Conservation (phyloP, 2,113 vertebrate species). For the Australoheros scitulus region DNA sequence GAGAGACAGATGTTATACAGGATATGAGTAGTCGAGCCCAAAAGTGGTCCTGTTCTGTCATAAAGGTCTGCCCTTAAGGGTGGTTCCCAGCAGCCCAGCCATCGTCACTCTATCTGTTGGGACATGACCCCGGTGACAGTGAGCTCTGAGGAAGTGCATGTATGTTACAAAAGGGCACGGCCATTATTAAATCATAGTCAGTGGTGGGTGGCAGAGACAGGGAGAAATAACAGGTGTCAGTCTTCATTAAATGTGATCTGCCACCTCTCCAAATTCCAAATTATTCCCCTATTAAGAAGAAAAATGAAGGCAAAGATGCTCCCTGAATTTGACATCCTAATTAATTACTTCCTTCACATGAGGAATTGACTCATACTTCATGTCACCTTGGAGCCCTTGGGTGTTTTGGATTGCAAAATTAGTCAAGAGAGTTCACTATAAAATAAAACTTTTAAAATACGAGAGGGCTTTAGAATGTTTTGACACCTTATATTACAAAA, state of each 20-base stretch:
- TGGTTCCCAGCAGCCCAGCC: constrained; percentile 32
- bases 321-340: constrained; percentile 76
- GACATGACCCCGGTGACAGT: constrained; percentile 50
- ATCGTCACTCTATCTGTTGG: constrained; percentile 24
- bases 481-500: neutral
- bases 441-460: constrained; percentile 42
- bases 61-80: constrained; percentile 49
- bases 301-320: constrained; percentile 74
- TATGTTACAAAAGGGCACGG: constrained; percentile 57
- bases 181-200: constrained; percentile 54
- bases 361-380: constrained; percentile 71
- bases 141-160: constrained; percentile 25
- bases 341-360: constrained; percentile 77
- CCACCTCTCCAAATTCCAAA: constrained; percentile 75
- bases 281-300: constrained; percentile 79
- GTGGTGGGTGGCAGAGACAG: constrained; percentile 47
- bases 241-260: constrained; percentile 79
- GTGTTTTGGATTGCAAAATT: constrained; percentile 55
- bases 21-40: constrained; percentile 53
- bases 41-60: constrained; percentile 45
- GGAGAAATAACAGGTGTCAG: constrained; percentile 75
- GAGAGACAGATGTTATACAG: constrained; percentile 60
- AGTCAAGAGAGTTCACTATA: constrained; percentile 11
- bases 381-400: constrained; percentile 75
- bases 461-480: neutral